Base-by-base conservation (phyloP, 2,797 vertebrate species). In the Aulostomus chinensis region DNA sequence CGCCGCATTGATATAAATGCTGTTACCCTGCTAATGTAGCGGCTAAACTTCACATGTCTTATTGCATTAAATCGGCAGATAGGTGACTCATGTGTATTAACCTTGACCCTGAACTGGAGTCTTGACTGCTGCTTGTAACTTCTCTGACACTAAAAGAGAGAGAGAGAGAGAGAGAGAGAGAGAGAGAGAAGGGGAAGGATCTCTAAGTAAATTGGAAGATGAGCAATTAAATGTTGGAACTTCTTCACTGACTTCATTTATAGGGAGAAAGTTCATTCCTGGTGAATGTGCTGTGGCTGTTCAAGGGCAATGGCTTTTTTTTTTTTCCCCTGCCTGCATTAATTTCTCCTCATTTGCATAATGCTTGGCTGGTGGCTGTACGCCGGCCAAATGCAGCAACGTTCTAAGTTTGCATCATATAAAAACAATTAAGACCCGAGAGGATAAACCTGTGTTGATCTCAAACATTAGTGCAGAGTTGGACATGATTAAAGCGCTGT, bases 281-380 rank as follows among this genome's bases (percentile, higher is more conserved):
- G 47, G 40, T 49, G 58, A 79, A 47, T 9, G 63, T 71, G 57
- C 43, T 14, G 45, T 5, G 39, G 64, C 53, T 65, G 43, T 75
- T 81, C 72, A 77, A 84, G 59, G 78, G 64, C 70, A 68, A 51
- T 48, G 69, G 18, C 61, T 75, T 47, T 28, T 30, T 37, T 29
- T 12, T 10, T 24, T 11, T 13, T 2, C 4, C 15, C 11, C 47
- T 11, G 10, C 13, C 76, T 58, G 68, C 68, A 76, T 77, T 86
- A 26, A 82, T 77, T 73, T 64, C 55, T 59, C 43, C 18, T 80
- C 30, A 69, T 86, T 76, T 86, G 59, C 86, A 78, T 85, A 81
- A 83, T 83, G 79, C 66, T 63, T 37, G 61, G 63, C 76, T 72
- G 60, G 58, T 69, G 63, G 61, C 75, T 75, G 64, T 32, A 35